Evolutionary conservation across 2,888 invertebrate genomes (phyloP).

Genomic region (Acleris laterana): DNA sequence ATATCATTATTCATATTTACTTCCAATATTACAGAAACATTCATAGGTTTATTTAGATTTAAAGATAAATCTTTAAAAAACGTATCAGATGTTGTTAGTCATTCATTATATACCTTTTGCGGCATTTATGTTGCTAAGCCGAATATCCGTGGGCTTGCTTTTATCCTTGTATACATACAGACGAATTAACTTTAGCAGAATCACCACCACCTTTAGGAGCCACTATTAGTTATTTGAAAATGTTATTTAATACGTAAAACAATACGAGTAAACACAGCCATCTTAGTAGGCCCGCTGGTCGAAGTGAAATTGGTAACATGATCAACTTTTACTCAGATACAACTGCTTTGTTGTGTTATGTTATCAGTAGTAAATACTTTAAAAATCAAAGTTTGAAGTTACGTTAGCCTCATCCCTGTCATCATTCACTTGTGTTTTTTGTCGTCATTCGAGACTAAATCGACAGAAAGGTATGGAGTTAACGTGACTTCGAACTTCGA

Average conservation of each 20-base stretch:
- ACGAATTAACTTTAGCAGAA: conserved; percentile 73
- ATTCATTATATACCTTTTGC: conserved; percentile 92
- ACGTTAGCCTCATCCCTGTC: too few species aligned
- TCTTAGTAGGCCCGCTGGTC: too few species aligned
- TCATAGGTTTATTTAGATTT: conserved; percentile 14
- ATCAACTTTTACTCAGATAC: too few species aligned
- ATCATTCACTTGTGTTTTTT: too few species aligned
- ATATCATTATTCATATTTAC: not conserved
- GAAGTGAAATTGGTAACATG: too few species aligned
- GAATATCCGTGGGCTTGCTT: conserved; percentile 97
- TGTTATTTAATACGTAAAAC: conserved; percentile 17
- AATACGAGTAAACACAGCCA: conserved; percentile 20
- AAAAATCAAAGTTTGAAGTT: too few species aligned
- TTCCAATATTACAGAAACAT: not conserved
- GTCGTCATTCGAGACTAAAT: too few species aligned
- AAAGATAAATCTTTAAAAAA: conserved; percentile 24
- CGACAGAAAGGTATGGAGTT: too few species aligned
- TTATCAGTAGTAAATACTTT: too few species aligned
- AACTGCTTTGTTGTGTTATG: too few species aligned
- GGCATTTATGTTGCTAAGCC: conserved; percentile 97
- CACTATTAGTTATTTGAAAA: conserved; percentile 51
- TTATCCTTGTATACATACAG: conserved; percentile 94
- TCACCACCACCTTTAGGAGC: conserved; percentile 80
- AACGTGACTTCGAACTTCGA: too few species aligned
- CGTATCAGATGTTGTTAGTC: conserved; percentile 53